These are phyloP conservation scores for Agonopterix arenella DNA, from an alignment of 2,888 invertebrate genomes.

Conservation along the genomic window DNA sequence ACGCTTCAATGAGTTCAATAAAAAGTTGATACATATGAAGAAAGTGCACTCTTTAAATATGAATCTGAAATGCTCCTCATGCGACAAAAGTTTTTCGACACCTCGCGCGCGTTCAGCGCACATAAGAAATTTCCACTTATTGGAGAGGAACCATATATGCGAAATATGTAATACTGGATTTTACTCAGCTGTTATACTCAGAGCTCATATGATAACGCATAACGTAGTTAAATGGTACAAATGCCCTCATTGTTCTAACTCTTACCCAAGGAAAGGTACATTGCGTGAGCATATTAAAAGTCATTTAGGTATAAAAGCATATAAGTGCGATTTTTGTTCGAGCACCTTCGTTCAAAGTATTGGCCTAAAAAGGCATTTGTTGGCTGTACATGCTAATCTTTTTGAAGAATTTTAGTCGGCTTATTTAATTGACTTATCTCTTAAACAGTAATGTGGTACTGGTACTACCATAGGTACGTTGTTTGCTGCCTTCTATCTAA, in stretches of 20 bases:
- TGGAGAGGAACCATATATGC: constrained; percentile 20
- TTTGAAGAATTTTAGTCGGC: too few species aligned
- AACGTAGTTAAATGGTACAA: constrained; percentile 37
- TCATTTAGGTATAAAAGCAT: constrained; percentile 17
- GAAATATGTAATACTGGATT: constrained; percentile 33
- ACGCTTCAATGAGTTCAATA: constrained; percentile 16
- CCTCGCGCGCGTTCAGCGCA: constrained; percentile 15
- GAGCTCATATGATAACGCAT: constrained; percentile 45
- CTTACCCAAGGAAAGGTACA: constrained; percentile 18
- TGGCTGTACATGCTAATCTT: constrained; percentile 27
- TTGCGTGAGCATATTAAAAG: constrained; percentile 22
- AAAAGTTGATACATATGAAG: constrained; percentile 19
- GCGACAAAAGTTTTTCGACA: constrained; percentile 18
- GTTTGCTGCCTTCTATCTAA: too few species aligned
- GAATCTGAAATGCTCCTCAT: constrained; percentile 18
- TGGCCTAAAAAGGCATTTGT: constrained; percentile 28
- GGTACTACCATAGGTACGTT: too few species aligned
- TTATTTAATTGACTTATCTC: too few species aligned
- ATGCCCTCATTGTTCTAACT: constrained; percentile 43
- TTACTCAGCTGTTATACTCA: constrained; percentile 35
- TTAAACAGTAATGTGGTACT: too few species aligned
- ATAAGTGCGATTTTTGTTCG: constrained; percentile 23
- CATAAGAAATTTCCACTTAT: constrained; percentile 19
- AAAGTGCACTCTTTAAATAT: constrained; percentile 15
- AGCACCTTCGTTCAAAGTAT: constrained; percentile 27